Conservation (phyloP, 2,888 invertebrate species). For the Unio delphinus region DNA sequence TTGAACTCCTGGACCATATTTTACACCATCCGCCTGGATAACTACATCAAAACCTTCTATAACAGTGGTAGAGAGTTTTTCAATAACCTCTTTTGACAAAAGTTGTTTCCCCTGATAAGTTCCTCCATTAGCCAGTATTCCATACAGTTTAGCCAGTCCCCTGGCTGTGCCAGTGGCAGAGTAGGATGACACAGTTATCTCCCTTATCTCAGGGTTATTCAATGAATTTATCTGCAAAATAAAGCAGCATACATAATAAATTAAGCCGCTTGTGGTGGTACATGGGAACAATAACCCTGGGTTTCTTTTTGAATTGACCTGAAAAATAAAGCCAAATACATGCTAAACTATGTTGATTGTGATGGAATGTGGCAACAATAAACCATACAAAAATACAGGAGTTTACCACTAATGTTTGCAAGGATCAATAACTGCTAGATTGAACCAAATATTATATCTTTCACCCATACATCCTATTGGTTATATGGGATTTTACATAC, state of each 20-base stretch:
- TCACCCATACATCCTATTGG: too few relatives aligned
- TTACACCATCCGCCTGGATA: too few relatives aligned
- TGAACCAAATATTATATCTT: too few relatives aligned
- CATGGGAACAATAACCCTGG: conserved; percentile 12
- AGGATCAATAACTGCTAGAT: too few relatives aligned
- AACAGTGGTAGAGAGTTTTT: conserved; percentile 5
- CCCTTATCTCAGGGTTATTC: conserved; percentile 52
- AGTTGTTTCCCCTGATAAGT: conserved; percentile 26
- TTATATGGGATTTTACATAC: too few relatives aligned
- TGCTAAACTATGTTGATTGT: too few relatives aligned
- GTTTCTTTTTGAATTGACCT: conserved; percentile 24
- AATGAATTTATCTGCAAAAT: conserved; percentile 15
- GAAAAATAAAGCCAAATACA: conserved; percentile 4
- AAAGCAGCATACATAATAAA: neutral
- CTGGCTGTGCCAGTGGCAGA: conserved; percentile 62
- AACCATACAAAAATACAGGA: too few relatives aligned
- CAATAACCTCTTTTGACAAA: conserved; percentile 14
- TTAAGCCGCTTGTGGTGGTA: too few relatives aligned
- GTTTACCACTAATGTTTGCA: too few relatives aligned
- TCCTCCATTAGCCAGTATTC: conserved; percentile 56
- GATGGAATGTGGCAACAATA: too few relatives aligned
- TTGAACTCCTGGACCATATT: too few relatives aligned
- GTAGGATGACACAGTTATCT: conserved; percentile 54
- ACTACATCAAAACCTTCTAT: neutral
- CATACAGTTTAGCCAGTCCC: conserved; percentile 59